These are phyloP conservation scores for Cyprinodon diabolis DNA, from an alignment of 2,797 vertebrate species.

Conservation along the genomic window DNA sequence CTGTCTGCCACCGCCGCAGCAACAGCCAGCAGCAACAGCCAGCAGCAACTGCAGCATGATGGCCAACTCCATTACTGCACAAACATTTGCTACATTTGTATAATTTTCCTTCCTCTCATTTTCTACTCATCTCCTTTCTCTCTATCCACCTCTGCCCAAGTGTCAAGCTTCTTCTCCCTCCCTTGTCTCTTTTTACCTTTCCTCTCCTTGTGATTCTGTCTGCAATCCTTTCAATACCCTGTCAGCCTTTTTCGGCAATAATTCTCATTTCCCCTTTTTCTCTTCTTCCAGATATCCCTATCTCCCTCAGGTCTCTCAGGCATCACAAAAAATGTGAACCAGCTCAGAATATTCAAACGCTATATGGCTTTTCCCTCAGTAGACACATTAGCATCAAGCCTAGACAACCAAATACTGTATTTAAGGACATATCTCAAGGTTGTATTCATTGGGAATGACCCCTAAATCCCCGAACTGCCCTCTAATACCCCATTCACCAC, in stretches of 20 bases:
- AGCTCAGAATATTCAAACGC: slow-evolving; percentile 91
- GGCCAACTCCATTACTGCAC: slow-evolving; percentile 91
- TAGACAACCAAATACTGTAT: slow-evolving; percentile 91
- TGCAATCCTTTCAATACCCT: slow-evolving; percentile 24
- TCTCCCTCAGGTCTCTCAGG: slow-evolving; percentile 38
- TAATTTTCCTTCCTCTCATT: slow-evolving; percentile 27
- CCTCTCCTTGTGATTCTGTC: slow-evolving; percentile 28
- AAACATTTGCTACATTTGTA: slow-evolving; percentile 79
- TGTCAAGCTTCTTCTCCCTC: slow-evolving; percentile 66
- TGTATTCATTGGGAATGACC: slow-evolving; percentile 83
- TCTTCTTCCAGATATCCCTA: slow-evolving; percentile 1
- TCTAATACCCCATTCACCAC: slow-evolving; percentile 15
- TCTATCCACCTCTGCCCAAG: slow-evolving; percentile 22
- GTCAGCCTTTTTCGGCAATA: slow-evolving; percentile 32
- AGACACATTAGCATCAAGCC: slow-evolving; percentile 93
- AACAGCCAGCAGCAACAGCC: slow-evolving; percentile 75
- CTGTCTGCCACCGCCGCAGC: slow-evolving; percentile 88
- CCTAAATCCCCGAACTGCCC: slow-evolving; percentile 11
- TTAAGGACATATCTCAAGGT: slow-evolving; percentile 85
- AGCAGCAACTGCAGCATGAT: slow-evolving; percentile 78
- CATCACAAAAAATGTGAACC: slow-evolving; percentile 82
- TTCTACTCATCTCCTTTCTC: slow-evolving; percentile 2
- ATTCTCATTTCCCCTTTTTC: slow-evolving; percentile 4
- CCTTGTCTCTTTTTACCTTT: slow-evolving; percentile 22
- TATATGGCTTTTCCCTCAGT: slow-evolving; percentile 86